A percentile compares a stretch with the other conserved stretches of the same genome.
These are phyloP conservation scores for Platichthys flesus DNA, from an alignment of 2,113 vertebrate genomes.

Conservation along the genomic window DNA sequence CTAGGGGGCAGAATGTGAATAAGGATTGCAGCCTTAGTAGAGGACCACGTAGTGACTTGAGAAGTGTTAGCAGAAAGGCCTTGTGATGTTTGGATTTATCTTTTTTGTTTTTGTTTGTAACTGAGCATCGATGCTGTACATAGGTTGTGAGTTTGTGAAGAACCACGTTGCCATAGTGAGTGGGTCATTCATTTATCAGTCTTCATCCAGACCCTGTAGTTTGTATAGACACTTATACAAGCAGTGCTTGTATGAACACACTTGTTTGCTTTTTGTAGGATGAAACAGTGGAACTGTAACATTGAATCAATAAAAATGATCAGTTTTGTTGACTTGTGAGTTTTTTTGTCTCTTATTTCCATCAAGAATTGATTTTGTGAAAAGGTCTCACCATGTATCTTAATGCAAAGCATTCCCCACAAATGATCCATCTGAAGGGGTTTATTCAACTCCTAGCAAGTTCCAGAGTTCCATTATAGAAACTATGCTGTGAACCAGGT, in stretches of 20 bases:
- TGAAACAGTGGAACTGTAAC: constrained; percentile 63
- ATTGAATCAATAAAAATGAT: constrained; percentile 63
- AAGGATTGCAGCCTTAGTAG: not conserved
- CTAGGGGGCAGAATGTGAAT: constrained; percentile 60
- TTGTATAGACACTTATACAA: constrained; percentile 50
- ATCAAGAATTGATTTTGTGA: too few species aligned
- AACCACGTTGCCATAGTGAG: constrained; percentile 36
- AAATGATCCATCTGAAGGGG: too few species aligned
- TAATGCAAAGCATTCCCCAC: too few species aligned
- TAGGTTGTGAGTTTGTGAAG: constrained; percentile 52
- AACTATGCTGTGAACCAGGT: too few species aligned
- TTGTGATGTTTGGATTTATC: constrained; percentile 41
- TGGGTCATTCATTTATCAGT: constrained; percentile 27
- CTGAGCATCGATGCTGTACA: constrained; percentile 32
- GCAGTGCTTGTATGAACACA: constrained; percentile 67
- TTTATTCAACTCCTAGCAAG: too few species aligned
- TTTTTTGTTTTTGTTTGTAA: constrained; percentile 19
- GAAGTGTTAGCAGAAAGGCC: constrained; percentile 28
- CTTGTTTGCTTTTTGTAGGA: constrained; percentile 61
- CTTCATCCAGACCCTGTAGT: constrained; percentile 19
- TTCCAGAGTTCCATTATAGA: too few species aligned
- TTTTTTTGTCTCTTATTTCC: not conserved
- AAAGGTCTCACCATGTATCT: too few species aligned
- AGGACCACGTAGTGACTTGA: not conserved
- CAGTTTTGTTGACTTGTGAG: constrained; percentile 22